phyloP scores from a whole-genome alignment of 2,888 invertebrate species.

The Nowickia ferox region DNA sequence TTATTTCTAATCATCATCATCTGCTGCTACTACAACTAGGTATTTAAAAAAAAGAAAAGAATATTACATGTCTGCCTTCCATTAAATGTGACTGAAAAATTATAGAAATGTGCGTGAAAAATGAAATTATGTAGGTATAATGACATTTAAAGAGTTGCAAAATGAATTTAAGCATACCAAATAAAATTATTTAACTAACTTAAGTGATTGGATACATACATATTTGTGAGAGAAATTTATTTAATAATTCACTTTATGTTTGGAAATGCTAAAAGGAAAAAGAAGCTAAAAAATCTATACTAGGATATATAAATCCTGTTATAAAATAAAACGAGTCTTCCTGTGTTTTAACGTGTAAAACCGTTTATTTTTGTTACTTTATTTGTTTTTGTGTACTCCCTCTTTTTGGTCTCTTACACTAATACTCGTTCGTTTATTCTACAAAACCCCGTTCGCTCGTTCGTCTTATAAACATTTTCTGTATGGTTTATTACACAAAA shows the following conservation, averaged over 20 bases:
- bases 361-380: constrained; percentile 62
- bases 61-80: constrained; percentile 39
- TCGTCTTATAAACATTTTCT: constrained; percentile 28
- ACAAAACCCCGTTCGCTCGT: not conserved
- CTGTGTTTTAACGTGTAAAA: constrained; percentile 68
- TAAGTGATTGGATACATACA: not conserved
- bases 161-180: not conserved
- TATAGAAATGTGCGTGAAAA: not conserved
- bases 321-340: constrained; percentile 72
- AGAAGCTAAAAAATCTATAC: constrained; percentile 71
- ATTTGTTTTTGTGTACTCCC: constrained; percentile 63
- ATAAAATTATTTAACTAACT: constrained; percentile 4
- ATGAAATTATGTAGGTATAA: not conserved
- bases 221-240: not conserved
- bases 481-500: constrained; percentile 30
- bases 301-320: constrained; percentile 71
- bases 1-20: constrained; percentile 31
- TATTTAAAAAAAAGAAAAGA: not conserved
- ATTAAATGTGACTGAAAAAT: not conserved
- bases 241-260: constrained; percentile 13
- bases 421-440: constrained; percentile 17
- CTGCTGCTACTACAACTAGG: constrained; percentile 3
- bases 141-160: not conserved
- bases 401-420: constrained; percentile 48
- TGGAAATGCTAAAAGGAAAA: constrained; percentile 48